These are phyloP conservation scores for Bursaphelenchus okinawaensis DNA, from an alignment of 2,888 invertebrate genomes.

Conservation along the genomic window DNA sequence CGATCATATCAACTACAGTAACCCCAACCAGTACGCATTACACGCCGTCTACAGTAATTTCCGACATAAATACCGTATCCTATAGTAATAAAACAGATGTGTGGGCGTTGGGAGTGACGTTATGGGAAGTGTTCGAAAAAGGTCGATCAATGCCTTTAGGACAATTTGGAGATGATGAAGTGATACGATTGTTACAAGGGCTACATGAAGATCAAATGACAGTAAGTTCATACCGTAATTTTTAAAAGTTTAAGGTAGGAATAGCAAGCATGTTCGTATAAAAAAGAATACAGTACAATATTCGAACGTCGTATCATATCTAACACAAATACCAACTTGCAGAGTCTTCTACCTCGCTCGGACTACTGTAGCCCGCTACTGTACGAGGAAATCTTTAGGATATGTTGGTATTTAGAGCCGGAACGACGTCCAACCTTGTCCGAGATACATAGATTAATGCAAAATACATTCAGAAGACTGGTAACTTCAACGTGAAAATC, in stretches of 20 bases:
- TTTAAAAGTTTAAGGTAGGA: too few species aligned
- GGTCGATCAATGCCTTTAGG: conserved; percentile 75
- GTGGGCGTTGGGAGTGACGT: conserved; percentile 83
- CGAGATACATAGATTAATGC: conserved; percentile 41
- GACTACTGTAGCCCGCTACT: neutral
- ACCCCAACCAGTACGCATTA: neutral
- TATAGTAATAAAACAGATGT: conserved; percentile 82
- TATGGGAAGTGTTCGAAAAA: conserved; percentile 78
- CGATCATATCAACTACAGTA: neutral
- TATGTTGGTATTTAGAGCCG: conserved; percentile 16
- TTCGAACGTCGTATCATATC: too few species aligned
- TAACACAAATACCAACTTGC: too few species aligned
- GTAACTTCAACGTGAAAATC: conserved; percentile 15
- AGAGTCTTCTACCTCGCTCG: neutral
- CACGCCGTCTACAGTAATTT: too few species aligned
- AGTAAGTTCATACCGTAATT: too few species aligned
- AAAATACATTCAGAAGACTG: conserved; percentile 30
- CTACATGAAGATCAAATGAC: conserved; percentile 19
- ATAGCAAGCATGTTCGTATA: too few species aligned
- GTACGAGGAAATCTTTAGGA: conserved; percentile 19
- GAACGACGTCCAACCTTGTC: conserved; percentile 37
- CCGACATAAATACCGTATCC: conserved; percentile 65
- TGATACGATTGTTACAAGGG: conserved; percentile 70
- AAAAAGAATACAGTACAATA: too few species aligned
- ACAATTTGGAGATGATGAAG: conserved; percentile 71